Evolutionary conservation across 92 coral and sea anemone species (phyloP).

Genomic region (Siderastrea siderea): DNA sequence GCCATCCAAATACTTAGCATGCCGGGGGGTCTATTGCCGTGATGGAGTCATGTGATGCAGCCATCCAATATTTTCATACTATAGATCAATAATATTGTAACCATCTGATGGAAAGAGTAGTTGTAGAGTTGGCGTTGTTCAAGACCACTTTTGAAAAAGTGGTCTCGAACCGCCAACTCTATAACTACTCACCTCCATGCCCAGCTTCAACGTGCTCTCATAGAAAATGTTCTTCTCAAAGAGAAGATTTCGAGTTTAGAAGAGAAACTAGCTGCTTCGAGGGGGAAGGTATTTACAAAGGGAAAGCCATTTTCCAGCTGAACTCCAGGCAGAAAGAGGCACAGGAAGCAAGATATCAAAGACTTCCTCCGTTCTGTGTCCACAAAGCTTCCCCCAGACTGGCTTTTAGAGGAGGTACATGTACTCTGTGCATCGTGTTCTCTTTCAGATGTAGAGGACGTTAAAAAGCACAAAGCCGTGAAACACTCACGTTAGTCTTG

Average conservation of each 20-base stretch:
- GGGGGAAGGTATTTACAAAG: not conserved
- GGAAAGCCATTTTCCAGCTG: not conserved
- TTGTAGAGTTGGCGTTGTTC: no score
- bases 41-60: no score
- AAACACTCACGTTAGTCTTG: not conserved
- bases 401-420: not conserved
- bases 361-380: not conserved
- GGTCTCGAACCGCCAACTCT: no score
- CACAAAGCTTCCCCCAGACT: not conserved
- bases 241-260: not conserved
- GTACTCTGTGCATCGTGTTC: not conserved
- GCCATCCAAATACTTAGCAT: no score
- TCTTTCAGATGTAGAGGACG: not conserved
- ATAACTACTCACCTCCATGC: not conserved
- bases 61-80: no score
- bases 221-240: not conserved
- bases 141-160: no score
- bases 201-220: not conserved
- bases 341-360: constrained; percentile 8
- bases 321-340: constrained; percentile 3
- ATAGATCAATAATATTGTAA: no score
- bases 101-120: no score
- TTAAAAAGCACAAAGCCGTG: not conserved
- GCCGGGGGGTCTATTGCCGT: no score
- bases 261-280: not conserved